A percentile compares a stretch with the other conserved stretches of the same genome.
Evolutionary conservation across 2,797 vertebrate species (phyloP).

Genomic region (Epinephelus awoara): DNA sequence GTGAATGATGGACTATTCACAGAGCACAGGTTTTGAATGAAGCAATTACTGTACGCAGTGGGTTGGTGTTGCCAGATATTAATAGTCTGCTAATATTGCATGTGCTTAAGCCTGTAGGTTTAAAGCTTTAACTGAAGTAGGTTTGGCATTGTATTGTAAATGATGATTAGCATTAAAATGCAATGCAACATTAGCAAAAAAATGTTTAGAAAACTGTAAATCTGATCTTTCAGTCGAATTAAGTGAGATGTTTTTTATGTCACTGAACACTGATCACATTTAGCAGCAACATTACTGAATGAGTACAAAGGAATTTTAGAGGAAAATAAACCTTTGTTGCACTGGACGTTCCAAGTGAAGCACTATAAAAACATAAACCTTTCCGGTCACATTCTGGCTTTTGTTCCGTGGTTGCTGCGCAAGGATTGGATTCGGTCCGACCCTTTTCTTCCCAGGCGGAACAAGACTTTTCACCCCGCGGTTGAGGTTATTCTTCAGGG

Average conservation of each 20-base stretch:
- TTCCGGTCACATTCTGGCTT: constrained; percentile 76
- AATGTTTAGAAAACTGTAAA: constrained; percentile 13
- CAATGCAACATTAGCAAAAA: not conserved
- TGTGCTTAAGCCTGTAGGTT: constrained; percentile 19
- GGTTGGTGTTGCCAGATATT: constrained; percentile 24
- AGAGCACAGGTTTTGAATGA: constrained; percentile 2
- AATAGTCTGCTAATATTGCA: constrained; percentile 5
- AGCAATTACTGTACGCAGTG: constrained; percentile 4
- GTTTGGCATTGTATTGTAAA: constrained; percentile 18
- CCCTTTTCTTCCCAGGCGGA: constrained; percentile 73
- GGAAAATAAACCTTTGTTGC: constrained; percentile 55
- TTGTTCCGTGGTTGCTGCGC: constrained; percentile 65
- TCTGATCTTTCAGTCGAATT: constrained; percentile 8
- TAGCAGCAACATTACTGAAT: constrained; percentile 41
- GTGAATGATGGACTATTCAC: constrained; percentile 2
- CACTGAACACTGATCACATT: constrained; percentile 50
- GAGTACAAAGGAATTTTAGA: constrained; percentile 47
- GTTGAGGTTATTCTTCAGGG: constrained; percentile 79
- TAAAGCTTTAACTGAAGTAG: constrained; percentile 18
- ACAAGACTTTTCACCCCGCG: constrained; percentile 75
- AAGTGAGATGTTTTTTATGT: constrained; percentile 38
- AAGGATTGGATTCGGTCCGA: constrained; percentile 74
- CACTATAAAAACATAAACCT: constrained; percentile 69
- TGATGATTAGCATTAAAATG: constrained; percentile 24
- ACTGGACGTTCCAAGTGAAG: constrained; percentile 59